Percentiles rank a stretch among this genome's conserved stretches.
phyloP scores from a whole-genome alignment of 2,797 vertebrate species.

The Gadopsis marmoratus region DNA sequence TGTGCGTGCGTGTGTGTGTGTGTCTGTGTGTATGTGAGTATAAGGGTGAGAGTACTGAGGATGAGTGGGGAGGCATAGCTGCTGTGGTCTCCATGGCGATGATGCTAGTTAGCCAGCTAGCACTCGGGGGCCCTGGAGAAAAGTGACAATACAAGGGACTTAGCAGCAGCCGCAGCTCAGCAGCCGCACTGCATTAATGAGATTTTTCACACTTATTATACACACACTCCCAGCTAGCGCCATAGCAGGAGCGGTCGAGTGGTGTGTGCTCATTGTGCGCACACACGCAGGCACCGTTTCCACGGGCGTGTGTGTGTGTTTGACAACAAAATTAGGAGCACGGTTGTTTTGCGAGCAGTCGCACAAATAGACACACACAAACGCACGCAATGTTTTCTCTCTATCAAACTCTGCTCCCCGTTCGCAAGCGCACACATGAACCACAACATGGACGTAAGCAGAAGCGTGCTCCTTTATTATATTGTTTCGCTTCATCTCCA shows the following conservation, averaged over 20 bases:
- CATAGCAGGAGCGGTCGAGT: constrained; percentile 54
- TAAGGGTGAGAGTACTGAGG: constrained; percentile 66
- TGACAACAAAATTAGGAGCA: constrained; percentile 73
- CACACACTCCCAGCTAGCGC: constrained; percentile 77
- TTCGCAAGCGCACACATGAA: constrained; percentile 34
- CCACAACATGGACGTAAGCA: constrained; percentile 47
- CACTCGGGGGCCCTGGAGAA: constrained; percentile 91
- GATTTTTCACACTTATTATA: constrained; percentile 99
- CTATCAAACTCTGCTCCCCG: constrained; percentile 36
- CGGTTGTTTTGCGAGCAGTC: constrained; percentile 40
- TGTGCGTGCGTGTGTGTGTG: constrained; percentile 65
- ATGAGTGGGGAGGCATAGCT: constrained; percentile 86
- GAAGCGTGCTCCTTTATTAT: constrained; percentile 33
- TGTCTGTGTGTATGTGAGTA: constrained; percentile 28
- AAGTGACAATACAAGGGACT: constrained; percentile 93
- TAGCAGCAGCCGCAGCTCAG: constrained; percentile 90
- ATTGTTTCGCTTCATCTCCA: constrained; percentile 43
- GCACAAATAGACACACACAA: constrained; percentile 56
- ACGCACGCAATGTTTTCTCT: constrained; percentile 42
- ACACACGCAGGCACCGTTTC: constrained; percentile 43
- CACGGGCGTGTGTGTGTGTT: constrained; percentile 47
- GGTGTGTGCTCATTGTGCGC: constrained; percentile 57
- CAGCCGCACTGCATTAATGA: constrained; percentile 97
- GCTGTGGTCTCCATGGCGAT: constrained; percentile 95
- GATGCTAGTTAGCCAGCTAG: constrained; percentile 96